Base-by-base conservation (phyloP, 2,113 vertebrate genomes). In the Hippocampus comes region DNA sequence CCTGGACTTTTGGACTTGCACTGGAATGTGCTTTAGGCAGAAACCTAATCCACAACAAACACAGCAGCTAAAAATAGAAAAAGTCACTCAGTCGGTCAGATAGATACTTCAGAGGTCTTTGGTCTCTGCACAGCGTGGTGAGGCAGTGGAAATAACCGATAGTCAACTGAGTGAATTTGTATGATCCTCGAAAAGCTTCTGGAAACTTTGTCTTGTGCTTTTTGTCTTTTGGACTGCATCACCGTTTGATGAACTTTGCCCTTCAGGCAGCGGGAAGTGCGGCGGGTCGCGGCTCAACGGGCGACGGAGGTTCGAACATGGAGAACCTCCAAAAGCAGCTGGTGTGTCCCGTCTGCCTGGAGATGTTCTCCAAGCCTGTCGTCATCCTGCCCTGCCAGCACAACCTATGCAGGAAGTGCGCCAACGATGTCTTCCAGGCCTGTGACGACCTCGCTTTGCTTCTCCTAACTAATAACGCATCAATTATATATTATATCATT, bases 251-350 rank as follows among this genome's bases (percentile, higher is more conserved):
- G 95, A 96, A 93, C 93, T 95, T 95, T 86, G 78, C 92, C 89
- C 91, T 92, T 67, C 89, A 91, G 68, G 49, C 84, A 5, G 43
- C 17, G 15, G 65, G 25, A 15, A n/a, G 65, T 14, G 43, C 84
- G 9, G 42, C 23, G 9, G 65, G 23, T 48, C 42, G 64, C 21
- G 64, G 43, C 6, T 10, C 63, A 0, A 15, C 63, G 11, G 63
- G 82, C 12, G 43, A 72, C 18, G 5, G 80, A 5, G 61, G 82
- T 38, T 70, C 51, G 74, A 90, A 89, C 71, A 93, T 93, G 93
- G 94, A 95, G 84, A 93, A 85, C 88, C 91, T 96, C 87, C 94
- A 95, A 88, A 95, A 95, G 86, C 93, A 94, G 90, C 92, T 94
- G 48, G 90, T 94, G 78, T 94, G 94, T 67, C 93, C 92, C 27